A percentile compares a stretch with the other conserved stretches of the same genome.
Evolutionary conservation across 1,140 invertebrate species (phyloP).

Genomic region (Bombus sibiricus): DNA sequence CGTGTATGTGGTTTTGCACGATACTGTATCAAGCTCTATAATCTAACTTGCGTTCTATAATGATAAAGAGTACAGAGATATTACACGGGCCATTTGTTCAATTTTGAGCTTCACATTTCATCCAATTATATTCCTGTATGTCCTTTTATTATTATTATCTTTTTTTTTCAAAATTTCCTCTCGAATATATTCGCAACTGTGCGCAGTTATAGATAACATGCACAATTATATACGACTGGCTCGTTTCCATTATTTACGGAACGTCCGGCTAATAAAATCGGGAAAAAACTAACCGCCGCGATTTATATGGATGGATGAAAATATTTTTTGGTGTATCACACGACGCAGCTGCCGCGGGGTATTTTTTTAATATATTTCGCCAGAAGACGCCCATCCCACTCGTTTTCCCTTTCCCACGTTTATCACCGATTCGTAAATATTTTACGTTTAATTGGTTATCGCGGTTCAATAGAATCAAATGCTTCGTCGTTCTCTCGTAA

Average conservation of each 20-base stretch:
- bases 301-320: constrained; percentile 54
- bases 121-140: constrained; percentile 1
- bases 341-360: constrained; percentile 39
- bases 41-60: background rate
- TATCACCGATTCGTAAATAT: constrained; percentile 2
- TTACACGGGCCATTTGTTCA: constrained; percentile 23
- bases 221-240: constrained; percentile 41
- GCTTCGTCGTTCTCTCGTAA: background rate
- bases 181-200: constrained; percentile 38
- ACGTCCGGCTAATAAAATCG: constrained; percentile 51
- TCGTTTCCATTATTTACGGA: constrained; percentile 50
- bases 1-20: background rate
- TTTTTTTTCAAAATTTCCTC: background rate
- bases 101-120: background rate
- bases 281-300: constrained; percentile 29
- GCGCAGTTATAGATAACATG: constrained; percentile 33
- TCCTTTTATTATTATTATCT: background rate
- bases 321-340: constrained; percentile 47
- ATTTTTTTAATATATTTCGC: constrained; percentile 58
- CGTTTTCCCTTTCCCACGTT: constrained; percentile 1
- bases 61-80: background rate
- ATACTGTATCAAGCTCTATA: background rate
- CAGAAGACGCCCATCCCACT: background rate
- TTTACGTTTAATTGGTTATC: constrained; percentile 17
- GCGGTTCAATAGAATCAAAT: constrained; percentile 9